Evolutionary conservation across 2,113 vertebrate genomes (phyloP), one percentile per base, ranked within the genome.

Genomic region (Hippocampus barbouri): DNA sequence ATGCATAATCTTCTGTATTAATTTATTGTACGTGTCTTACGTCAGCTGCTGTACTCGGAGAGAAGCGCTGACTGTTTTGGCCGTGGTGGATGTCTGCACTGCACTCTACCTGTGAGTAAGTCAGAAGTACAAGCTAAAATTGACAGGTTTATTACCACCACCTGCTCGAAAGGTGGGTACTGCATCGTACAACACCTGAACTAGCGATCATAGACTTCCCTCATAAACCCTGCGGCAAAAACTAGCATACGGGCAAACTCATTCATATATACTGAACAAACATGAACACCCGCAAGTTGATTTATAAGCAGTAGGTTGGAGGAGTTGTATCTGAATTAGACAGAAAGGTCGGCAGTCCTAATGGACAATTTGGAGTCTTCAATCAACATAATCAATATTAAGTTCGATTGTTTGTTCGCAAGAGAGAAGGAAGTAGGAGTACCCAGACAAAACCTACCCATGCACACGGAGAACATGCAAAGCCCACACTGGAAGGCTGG

Each of bases 281-380:
- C 11, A 69, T 70, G 69, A 53, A 76, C 21, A 43, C 70, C 70
- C 25, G 64, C 18, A 18, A 53, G 34, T 53, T 83, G 85, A 90
- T 90, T 88, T 91, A 90, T 85, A 83, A 67, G 72, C 63, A 68
- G 67, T 69, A 82, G 84, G 88, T 87, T 79, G 88, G 86, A 86
- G 86, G 78, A 82, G 80, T 27, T 74, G 76, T 70, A 56, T 83
- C 49, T 66, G 80, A 73, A 79, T 68, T 83, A 68, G 79, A 81
- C 84, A 77, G 73, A 60, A 80, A 80, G 79, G 77, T 77, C 66
- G 82, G 72, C 79, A 74, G 83, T 61, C 30, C 41, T 12, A 10
- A 10, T 43, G 41, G 11, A 12, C 41, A 43, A 12, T 43, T 43
- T 34, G 30, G 30, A 34, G 5, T 34, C 30, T 5, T 34, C 41